Percentiles rank a stretch among this genome's conserved stretches.
These are phyloP conservation scores for Sinocyclocheilus rhinocerous DNA, from an alignment of 2,113 vertebrate genomes.

Conservation along the genomic window DNA sequence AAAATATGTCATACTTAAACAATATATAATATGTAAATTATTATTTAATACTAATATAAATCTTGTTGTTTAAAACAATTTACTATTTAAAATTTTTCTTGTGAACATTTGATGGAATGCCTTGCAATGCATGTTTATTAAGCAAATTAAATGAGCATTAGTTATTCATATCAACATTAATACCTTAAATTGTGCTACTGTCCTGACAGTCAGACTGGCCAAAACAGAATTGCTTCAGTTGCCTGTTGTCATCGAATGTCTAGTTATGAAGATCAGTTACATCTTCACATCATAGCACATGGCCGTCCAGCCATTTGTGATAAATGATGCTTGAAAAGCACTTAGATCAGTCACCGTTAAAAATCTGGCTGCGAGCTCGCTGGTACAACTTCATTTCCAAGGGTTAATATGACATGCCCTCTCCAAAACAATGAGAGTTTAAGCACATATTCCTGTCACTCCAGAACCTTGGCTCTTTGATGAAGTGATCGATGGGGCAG, in stretches of 20 bases:
- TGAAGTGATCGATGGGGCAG: conserved; percentile 58
- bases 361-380: conserved; percentile 67
- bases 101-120: background rate
- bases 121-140: background rate
- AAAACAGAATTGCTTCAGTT: conserved; percentile 20
- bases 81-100: background rate
- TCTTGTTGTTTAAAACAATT: background rate
- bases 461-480: conserved; percentile 56
- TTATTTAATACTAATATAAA: background rate
- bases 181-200: background rate
- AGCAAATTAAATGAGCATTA: background rate
- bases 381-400: conserved; percentile 65
- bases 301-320: conserved; percentile 58
- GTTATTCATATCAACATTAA: background rate
- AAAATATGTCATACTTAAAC: too few relatives aligned
- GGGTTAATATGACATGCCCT: conserved; percentile 73
- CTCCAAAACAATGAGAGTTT: conserved; percentile 64
- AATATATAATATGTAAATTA: background rate
- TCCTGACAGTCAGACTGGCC: background rate
- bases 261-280: conserved; percentile 54
- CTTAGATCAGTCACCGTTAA: conserved; percentile 72
- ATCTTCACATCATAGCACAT: conserved; percentile 42
- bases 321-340: conserved; percentile 78
- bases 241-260: background rate
- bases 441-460: conserved; percentile 71